Conservation (phyloP, 2,888 invertebrate species). For the Prosapia bicincta region DNA sequence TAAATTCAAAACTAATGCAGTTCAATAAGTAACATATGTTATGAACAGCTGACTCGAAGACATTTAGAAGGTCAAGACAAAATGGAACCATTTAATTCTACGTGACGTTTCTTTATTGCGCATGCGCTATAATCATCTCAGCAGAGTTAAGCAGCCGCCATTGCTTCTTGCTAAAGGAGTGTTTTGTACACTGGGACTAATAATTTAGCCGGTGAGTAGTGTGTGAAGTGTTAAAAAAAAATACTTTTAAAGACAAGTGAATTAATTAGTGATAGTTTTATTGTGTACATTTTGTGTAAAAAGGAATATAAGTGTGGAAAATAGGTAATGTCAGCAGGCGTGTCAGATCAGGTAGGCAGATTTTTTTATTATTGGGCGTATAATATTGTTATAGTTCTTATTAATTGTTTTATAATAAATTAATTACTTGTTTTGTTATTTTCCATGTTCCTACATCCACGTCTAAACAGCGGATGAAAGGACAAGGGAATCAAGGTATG, state of each 20-base stretch:
- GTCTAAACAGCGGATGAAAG: constrained; percentile 72
- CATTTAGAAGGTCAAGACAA: not conserved
- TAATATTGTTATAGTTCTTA: constrained; percentile 39
- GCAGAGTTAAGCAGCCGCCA: constrained; percentile 31
- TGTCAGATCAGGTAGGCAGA: constrained; percentile 78
- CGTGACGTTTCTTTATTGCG: constrained; percentile 22
- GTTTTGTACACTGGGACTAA: constrained; percentile 25
- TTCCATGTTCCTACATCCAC: constrained; percentile 52
- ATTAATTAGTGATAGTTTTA: not conserved
- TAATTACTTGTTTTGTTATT: constrained; percentile 39
- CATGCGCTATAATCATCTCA: constrained; percentile 28
- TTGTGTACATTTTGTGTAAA: constrained; percentile 8
- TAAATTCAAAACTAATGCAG: too few species aligned
- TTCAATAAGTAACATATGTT: too few species aligned
- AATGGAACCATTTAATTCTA: not conserved
- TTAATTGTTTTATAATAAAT: too few species aligned
- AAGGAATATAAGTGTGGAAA: constrained; percentile 21
- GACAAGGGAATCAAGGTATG: constrained; percentile 79
- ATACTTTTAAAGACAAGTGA: constrained; percentile 7
- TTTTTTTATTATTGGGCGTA: constrained; percentile 43
- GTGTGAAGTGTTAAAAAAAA: constrained; percentile 7
- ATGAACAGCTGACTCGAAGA: not conserved
- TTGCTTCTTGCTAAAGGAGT: constrained; percentile 20
- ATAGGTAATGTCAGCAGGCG: constrained; percentile 76
- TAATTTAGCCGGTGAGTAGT: constrained; percentile 29